These are phyloP conservation scores for Drosophila asahinai DNA, from an alignment of 1,140 invertebrate genomes.

Conservation along the genomic window DNA sequence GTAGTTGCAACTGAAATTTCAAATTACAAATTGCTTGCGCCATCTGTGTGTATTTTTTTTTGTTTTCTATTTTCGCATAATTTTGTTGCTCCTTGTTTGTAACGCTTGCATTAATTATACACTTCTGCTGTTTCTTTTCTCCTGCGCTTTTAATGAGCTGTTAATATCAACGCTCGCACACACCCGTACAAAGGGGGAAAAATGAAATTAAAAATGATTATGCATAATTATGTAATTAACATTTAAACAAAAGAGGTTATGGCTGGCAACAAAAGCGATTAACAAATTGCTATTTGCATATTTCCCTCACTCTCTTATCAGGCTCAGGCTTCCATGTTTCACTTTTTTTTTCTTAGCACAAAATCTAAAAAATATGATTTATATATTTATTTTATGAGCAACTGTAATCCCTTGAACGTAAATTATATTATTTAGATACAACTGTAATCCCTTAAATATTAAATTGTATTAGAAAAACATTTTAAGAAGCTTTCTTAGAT, in stretches of 20 bases:
- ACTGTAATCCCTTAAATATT: background rate
- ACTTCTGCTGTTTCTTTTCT: slow-evolving; percentile 44
- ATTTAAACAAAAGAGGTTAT: slow-evolving; percentile 82
- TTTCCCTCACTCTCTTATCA: slow-evolving; percentile 4
- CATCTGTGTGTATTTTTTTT: slow-evolving; percentile 17
- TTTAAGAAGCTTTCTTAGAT: too few relatives aligned
- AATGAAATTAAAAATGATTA: slow-evolving; percentile 70
- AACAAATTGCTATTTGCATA: slow-evolving; percentile 76
- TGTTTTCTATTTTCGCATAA: slow-evolving; percentile 54
- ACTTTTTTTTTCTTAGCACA: background rate
- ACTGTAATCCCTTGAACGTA: background rate
- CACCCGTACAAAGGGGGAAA: slow-evolving; percentile 15
- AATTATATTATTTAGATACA: background rate
- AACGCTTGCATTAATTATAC: slow-evolving; percentile 73
- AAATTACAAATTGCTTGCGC: slow-evolving; percentile 41
- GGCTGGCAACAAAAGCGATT: slow-evolving; percentile 71
- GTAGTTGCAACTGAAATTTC: slow-evolving; percentile 23
- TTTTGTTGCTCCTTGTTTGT: slow-evolving; percentile 55
- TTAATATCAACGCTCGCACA: slow-evolving; percentile 63
- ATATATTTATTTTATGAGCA: background rate
- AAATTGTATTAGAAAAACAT: background rate
- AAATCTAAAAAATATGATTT: background rate
- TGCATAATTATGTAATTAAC: slow-evolving; percentile 85
- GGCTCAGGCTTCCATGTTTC: background rate
- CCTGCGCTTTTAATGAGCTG: slow-evolving; percentile 80